Conservation (phyloP, 2,888 invertebrate species). For the Agrochola circellaris region DNA sequence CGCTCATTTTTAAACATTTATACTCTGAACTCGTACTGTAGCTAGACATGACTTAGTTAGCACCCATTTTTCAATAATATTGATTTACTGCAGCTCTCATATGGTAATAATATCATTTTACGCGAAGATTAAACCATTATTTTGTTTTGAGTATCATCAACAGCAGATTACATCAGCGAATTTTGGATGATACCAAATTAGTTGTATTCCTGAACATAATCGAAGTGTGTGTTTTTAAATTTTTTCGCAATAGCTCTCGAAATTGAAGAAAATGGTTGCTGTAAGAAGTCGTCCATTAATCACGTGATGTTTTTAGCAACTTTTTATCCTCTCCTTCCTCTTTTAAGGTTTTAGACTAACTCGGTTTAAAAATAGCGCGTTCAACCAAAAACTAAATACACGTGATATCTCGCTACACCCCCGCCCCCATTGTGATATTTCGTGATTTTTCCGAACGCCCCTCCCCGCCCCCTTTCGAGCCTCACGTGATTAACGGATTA, state of each 20-base stretch:
- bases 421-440: too few relatives aligned
- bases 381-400: too few relatives aligned
- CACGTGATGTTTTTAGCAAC: too few relatives aligned
- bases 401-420: too few relatives aligned
- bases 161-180: neutral
- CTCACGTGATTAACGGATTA: too few relatives aligned
- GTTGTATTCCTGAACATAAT: neutral
- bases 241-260: too few relatives aligned
- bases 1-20: slow-evolving; percentile 45
- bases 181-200: neutral
- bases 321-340: too few relatives aligned
- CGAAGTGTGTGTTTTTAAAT: neutral
- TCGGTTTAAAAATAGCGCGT: too few relatives aligned
- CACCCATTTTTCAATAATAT: neutral
- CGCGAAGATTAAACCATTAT: neutral
- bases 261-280: neutral
- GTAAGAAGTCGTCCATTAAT: too few relatives aligned
- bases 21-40: slow-evolving; percentile 8
- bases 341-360: too few relatives aligned
- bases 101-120: neutral
- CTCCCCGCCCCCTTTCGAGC: too few relatives aligned
- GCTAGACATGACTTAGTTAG: slow-evolving; percentile 33
- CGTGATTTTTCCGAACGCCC: too few relatives aligned
- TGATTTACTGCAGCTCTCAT: neutral
- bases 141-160: neutral